A percentile compares a stretch with the other conserved stretches of the same genome.
Conservation (phyloP, 1,140 invertebrate species). For the Idris sp. region DNA sequence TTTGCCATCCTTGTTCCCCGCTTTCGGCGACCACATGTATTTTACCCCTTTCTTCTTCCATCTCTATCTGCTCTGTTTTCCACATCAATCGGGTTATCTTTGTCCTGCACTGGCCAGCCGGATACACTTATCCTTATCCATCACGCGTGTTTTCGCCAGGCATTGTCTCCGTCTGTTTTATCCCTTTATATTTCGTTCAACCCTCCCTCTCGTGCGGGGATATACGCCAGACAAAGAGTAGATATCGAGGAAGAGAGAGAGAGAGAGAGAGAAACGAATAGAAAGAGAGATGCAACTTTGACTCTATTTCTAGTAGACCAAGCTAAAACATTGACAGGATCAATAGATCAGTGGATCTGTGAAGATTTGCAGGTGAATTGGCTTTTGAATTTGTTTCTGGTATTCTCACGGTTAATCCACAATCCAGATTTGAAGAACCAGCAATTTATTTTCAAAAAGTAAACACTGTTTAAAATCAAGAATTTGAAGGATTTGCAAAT, state of each 20-base stretch:
- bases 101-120: constrained; percentile 18
- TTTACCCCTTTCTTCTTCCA: constrained; percentile 58
- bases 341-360: constrained; percentile 60
- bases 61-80: constrained; percentile 63
- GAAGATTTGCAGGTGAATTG: constrained; percentile 24
- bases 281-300: constrained; percentile 44
- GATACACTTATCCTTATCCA: constrained; percentile 25
- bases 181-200: constrained; percentile 63
- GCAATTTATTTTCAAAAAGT: constrained; percentile 23
- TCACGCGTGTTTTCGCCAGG: constrained; percentile 9
- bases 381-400: constrained; percentile 16
- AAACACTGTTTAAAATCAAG: constrained; percentile 30
- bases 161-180: constrained; percentile 61
- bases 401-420: no score
- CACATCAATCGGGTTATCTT: constrained; percentile 31
- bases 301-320: constrained; percentile 62
- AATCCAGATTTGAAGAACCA: constrained; percentile 30
- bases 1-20: constrained; percentile 61
- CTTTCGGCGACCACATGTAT: constrained; percentile 53
- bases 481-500: constrained; percentile 27
- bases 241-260: constrained; percentile 22
- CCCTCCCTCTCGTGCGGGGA: constrained; percentile 43
- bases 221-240: constrained; percentile 7
- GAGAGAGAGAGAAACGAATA: background rate
- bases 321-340: no score